A percentile compares a stretch with the other conserved stretches of the same genome.
Conservation (phyloP, 2,113 vertebrate genomes). For the Lophochroa leadbeateri region DNA sequence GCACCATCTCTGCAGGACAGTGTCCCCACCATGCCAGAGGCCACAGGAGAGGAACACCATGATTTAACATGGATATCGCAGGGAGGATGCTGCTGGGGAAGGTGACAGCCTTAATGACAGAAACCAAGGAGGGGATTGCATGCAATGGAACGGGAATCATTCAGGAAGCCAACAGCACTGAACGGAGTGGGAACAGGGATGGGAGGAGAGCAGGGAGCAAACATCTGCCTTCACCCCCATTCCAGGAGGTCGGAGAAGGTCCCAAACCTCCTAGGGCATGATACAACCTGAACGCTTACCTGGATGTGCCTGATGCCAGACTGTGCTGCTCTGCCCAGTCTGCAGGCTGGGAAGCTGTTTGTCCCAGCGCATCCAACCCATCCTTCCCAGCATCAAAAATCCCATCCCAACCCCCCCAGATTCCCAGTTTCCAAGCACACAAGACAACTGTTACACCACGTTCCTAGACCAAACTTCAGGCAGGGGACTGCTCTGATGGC, state of each 20-base stretch:
- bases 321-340: not conserved
- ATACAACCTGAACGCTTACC: not conserved
- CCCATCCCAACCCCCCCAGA: accelerated
- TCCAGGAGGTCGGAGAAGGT: not conserved
- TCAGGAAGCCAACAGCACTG: not conserved
- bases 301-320: accelerated
- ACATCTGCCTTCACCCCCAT: not conserved
- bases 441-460: accelerated
- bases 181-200: not conserved
- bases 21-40: not conserved
- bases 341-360: not conserved
- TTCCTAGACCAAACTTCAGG: not conserved
- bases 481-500: not conserved
- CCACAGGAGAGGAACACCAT: not conserved
- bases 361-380: not conserved
- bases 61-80: constrained; percentile 32
- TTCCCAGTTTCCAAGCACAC: not conserved
- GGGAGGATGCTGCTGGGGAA: constrained; percentile 5
- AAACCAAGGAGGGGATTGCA: constrained; percentile 2
- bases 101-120: constrained; percentile 29
- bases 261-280: not conserved
- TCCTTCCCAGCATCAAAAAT: not conserved
- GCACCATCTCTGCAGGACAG: not conserved
- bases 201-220: not conserved
- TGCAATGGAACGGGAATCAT: not conserved